Percentiles rank a stretch among this genome's conserved stretches.
Conservation (phyloP, 2,888 invertebrate genomes). For the Eilema caniola region DNA sequence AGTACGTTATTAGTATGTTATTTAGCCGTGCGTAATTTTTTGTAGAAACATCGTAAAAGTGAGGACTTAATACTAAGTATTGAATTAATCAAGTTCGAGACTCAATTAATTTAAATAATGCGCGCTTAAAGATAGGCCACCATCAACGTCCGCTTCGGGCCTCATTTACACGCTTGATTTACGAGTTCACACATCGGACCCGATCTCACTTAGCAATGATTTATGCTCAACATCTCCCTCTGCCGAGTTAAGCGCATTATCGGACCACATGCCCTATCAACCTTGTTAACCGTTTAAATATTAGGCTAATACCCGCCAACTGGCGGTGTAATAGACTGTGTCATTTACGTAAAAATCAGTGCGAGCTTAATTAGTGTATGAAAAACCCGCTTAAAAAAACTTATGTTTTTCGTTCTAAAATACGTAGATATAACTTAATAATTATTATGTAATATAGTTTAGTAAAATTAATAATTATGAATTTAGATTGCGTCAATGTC, state of each 20-base stretch:
- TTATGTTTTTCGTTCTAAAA: too few relatives aligned
- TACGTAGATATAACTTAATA: too few relatives aligned
- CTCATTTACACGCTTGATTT: slow-evolving; percentile 85
- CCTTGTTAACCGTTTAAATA: slow-evolving; percentile 74
- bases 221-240: slow-evolving; percentile 82
- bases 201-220: slow-evolving; percentile 86
- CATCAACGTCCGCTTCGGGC: slow-evolving; percentile 70
- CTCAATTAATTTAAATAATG: slow-evolving; percentile 70
- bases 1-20: too few relatives aligned
- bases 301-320: slow-evolving; percentile 53
- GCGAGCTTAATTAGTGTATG: not conserved
- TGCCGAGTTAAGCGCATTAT: slow-evolving; percentile 83
- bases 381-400: too few relatives aligned
- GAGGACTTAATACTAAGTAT: slow-evolving; percentile 8
- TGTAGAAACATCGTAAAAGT: not conserved
- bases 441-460: too few relatives aligned
- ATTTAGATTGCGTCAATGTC: too few relatives aligned
- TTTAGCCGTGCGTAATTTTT: not conserved
- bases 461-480: too few relatives aligned
- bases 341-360: not conserved
- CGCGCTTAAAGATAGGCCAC: slow-evolving; percentile 72
- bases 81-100: slow-evolving; percentile 57
- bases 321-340: slow-evolving; percentile 52
- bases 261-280: slow-evolving; percentile 80
- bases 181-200: slow-evolving; percentile 84